These are phyloP conservation scores for Microplitis demolitor DNA, from an alignment of 1,140 invertebrate genomes.

Conservation along the genomic window DNA sequence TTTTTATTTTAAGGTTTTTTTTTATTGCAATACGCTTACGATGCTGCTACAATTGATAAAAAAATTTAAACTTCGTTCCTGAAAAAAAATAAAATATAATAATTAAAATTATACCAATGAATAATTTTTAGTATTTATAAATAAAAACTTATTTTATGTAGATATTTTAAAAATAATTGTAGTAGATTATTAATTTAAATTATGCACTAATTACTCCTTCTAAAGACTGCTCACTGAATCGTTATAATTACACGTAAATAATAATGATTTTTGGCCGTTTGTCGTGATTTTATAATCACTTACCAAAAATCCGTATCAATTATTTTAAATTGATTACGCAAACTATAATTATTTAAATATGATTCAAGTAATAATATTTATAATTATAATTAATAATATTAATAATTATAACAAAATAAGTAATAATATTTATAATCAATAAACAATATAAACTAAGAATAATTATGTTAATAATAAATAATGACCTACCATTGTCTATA, in stretches of 20 bases:
- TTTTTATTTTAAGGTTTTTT: too few species aligned
- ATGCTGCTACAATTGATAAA: too few species aligned
- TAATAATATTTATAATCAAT: background rate
- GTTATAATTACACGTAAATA: background rate
- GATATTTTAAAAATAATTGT: background rate
- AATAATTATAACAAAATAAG: background rate
- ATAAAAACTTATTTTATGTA: background rate
- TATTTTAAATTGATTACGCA: background rate
- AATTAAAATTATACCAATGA: too few species aligned
- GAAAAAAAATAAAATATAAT: too few species aligned
- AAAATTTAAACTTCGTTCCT: too few species aligned
- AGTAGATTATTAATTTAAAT: background rate
- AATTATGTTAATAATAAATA: constrained; percentile 4
- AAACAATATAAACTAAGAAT: background rate
- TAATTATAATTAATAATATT: constrained; percentile 2
- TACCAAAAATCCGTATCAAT: background rate
- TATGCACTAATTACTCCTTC: constrained; percentile 21
- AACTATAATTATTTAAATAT: background rate
- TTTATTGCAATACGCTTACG: too few species aligned
- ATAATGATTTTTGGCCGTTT: constrained; percentile 2
- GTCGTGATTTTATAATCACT: background rate
- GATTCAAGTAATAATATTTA: background rate
- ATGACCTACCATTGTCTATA: constrained; percentile 29
- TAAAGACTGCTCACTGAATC: constrained; percentile 41
- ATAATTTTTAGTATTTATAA: background rate